A percentile compares a stretch with the other conserved stretches of the same genome.
Conservation (phyloP, 92 coral and sea anemone genomes). For the Epizoanthus illoricatus region DNA sequence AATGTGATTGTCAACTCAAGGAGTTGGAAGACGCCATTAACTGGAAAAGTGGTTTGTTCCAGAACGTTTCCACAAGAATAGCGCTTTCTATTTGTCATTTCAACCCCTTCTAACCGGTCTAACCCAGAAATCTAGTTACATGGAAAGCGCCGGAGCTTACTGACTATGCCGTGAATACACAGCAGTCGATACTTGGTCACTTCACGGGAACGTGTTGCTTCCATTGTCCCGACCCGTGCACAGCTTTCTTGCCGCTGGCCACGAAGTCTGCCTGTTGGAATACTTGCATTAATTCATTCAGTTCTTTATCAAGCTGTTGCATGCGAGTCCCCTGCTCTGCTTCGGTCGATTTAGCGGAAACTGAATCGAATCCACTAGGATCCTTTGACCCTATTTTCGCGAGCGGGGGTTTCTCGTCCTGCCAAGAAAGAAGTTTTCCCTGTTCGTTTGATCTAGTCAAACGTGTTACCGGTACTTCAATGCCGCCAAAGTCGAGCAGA, state of each 20-base stretch:
- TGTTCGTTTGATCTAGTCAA: conserved; percentile 20
- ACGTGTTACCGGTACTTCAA: conserved; percentile 52
- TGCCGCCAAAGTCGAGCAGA: conserved; percentile 68
- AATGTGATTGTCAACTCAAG: too few species aligned
- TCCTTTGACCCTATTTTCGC: background rate
- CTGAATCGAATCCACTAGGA: conserved; percentile 10
- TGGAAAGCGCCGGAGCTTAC: too few species aligned
- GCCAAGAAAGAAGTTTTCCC: conserved; percentile 15
- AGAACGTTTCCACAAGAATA: too few species aligned
- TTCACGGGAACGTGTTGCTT: conserved; percentile 18
- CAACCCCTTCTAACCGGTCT: too few species aligned
- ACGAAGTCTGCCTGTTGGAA: conserved; percentile 73
- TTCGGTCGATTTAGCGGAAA: background rate
- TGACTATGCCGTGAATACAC: too few species aligned
- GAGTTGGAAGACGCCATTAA: too few species aligned
- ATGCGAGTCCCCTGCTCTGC: background rate
- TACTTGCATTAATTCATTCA: conserved; percentile 55
- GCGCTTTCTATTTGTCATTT: too few species aligned
- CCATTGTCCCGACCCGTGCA: conserved; percentile 8
- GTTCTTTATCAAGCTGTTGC: conserved; percentile 42
- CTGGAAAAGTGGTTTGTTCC: too few species aligned
- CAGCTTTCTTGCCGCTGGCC: conserved; percentile 65
- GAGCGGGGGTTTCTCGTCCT: conserved; percentile 9
- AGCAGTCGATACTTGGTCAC: background rate
- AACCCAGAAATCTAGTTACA: too few species aligned